phyloP scores from a whole-genome alignment of 1,140 invertebrate species.

The Caligus rogercresseyi region DNA sequence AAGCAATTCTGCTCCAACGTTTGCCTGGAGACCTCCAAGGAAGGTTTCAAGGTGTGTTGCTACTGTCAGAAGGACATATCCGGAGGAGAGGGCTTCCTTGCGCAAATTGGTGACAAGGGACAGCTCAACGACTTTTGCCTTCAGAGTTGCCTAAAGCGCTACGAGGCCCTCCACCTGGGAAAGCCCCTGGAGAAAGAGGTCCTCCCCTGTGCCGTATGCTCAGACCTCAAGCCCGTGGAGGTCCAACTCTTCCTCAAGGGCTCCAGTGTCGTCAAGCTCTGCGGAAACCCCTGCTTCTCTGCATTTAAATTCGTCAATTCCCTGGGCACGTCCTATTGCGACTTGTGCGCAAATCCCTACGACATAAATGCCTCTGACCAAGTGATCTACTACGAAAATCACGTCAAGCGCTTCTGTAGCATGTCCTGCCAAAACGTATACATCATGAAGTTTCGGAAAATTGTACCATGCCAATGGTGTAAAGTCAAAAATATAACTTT shows the following conservation, averaged over 20 bases:
- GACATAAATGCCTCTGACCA: slow-evolving; percentile 39
- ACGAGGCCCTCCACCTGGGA: slow-evolving; percentile 56
- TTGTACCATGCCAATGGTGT: slow-evolving; percentile 78
- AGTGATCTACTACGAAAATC: slow-evolving; percentile 51
- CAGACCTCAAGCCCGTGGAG: slow-evolving; percentile 38
- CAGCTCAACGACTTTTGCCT: slow-evolving; percentile 45
- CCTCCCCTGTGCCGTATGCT: slow-evolving; percentile 47
- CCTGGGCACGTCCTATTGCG: slow-evolving; percentile 58
- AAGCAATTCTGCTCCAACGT: slow-evolving; percentile 70
- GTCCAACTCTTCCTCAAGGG: slow-evolving; percentile 49
- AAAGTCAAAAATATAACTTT: slow-evolving; percentile 90
- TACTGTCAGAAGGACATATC: slow-evolving; percentile 82
- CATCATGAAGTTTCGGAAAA: slow-evolving; percentile 63
- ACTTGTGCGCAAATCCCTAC: slow-evolving; percentile 65
- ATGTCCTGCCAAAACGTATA: slow-evolving; percentile 73
- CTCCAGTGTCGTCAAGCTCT: slow-evolving; percentile 53
- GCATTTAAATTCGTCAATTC: slow-evolving; percentile 83
- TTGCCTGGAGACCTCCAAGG: slow-evolving; percentile 75
- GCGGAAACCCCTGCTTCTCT: slow-evolving; percentile 74
- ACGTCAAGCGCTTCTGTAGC: slow-evolving; percentile 57
- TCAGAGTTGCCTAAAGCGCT: slow-evolving; percentile 31
- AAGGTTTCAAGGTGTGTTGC: slow-evolving; percentile 69
- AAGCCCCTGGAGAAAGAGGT: slow-evolving; percentile 33
- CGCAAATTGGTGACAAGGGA: slow-evolving; percentile 64
- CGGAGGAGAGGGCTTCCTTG: slow-evolving; percentile 53